Evolutionary conservation across 2,888 invertebrate species (phyloP).

Genomic region (Amblyteles armatorius): DNA sequence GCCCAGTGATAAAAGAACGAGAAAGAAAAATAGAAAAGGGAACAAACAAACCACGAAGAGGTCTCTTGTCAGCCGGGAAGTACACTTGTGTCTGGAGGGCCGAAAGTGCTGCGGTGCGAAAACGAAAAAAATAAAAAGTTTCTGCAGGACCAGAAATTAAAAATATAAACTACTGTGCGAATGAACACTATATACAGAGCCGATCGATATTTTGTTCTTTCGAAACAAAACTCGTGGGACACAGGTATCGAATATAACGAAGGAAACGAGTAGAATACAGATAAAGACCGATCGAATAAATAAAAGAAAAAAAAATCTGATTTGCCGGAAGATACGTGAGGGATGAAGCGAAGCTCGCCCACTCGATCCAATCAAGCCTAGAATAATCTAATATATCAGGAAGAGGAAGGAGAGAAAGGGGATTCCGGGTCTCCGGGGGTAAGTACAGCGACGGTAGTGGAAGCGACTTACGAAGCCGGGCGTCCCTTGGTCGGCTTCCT

Average conservation of each 20-base stretch:
- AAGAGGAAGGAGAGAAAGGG: background rate
- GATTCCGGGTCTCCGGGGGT: background rate
- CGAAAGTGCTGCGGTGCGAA: too few relatives aligned
- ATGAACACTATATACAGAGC: too few relatives aligned
- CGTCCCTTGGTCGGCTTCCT: slow-evolving; percentile 6
- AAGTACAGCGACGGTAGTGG: background rate
- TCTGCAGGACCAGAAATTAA: too few relatives aligned
- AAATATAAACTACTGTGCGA: too few relatives aligned
- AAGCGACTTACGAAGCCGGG: background rate
- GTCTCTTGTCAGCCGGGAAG: background rate
- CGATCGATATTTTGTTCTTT: too few relatives aligned
- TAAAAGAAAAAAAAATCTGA: slow-evolving; percentile 2
- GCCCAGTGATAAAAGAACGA: background rate
- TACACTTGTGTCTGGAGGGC: background rate
- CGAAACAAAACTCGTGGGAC: too few relatives aligned
- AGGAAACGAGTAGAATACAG: slow-evolving; percentile 15
- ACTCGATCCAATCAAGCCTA: slow-evolving; percentile 27
- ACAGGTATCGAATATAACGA: background rate
- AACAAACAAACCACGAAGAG: background rate
- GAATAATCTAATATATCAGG: slow-evolving; percentile 44
- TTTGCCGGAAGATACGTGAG: background rate
- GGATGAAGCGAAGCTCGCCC: background rate
- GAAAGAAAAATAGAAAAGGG: background rate
- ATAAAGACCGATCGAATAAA: slow-evolving; percentile 25
- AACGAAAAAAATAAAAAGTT: too few relatives aligned